phyloP scores from a whole-genome alignment of 2,797 vertebrate genomes.

The Melopsittacus undulatus region DNA sequence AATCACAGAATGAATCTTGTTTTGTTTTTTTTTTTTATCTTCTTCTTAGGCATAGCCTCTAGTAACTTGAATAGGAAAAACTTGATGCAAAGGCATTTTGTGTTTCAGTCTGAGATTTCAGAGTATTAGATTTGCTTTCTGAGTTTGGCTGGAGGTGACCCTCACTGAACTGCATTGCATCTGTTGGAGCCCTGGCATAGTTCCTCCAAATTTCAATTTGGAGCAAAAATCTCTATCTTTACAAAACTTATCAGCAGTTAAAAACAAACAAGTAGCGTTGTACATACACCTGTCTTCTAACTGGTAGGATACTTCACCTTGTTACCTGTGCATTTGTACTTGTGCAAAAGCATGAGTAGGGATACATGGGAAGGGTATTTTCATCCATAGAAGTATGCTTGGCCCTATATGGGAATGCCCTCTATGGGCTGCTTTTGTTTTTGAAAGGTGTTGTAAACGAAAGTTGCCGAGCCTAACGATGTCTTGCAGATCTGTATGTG shows the following conservation, averaged over 20 bases:
- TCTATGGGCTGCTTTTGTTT: neutral
- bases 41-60: neutral
- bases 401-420: neutral
- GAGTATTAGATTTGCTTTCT: neutral
- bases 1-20: neutral
- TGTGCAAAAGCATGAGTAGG: neutral
- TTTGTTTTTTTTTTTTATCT: neutral
- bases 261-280: neutral
- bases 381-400: neutral
- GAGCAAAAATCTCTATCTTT: neutral
- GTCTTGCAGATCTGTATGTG: neutral
- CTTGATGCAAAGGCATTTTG: neutral
- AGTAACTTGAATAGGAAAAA: neutral
- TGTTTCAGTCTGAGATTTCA: neutral
- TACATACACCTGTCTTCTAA: accelerated
- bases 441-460: neutral
- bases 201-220: neutral
- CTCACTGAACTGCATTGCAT: neutral
- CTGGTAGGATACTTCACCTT: neutral
- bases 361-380: neutral
- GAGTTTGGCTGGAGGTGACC: neutral
- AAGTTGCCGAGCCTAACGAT: neutral
- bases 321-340: neutral
- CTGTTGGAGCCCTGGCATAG: neutral
- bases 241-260: neutral